These are phyloP conservation scores for Cladopsammia gracilis DNA, from an alignment of 64 coral and sea anemone species.

Conservation along the genomic window DNA sequence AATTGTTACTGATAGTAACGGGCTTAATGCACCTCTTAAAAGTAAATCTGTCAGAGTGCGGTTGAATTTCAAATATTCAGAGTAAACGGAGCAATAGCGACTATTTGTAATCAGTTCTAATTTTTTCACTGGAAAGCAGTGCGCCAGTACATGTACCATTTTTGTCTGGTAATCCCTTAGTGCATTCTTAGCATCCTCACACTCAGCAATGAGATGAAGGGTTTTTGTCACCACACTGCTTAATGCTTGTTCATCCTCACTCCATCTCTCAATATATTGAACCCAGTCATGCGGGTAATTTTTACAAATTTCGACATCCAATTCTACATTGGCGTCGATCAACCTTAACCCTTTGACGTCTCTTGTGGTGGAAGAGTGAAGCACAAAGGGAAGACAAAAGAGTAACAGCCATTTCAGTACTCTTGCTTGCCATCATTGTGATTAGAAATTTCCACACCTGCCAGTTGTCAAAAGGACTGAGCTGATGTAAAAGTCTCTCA, in stretches of 20 bases:
- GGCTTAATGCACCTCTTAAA: background rate
- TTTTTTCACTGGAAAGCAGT: background rate
- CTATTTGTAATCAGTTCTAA: background rate
- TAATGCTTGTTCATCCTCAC: background rate
- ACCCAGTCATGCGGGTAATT: background rate
- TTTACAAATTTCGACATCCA: background rate
- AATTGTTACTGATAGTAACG: background rate
- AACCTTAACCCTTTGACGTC: background rate
- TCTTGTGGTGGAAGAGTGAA: background rate
- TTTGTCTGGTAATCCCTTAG: slow-evolving; percentile 5
- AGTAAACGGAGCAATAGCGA: background rate
- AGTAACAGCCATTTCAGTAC: background rate
- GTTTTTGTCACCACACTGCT: background rate
- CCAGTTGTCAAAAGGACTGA: background rate
- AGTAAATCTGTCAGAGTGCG: background rate
- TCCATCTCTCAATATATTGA: background rate
- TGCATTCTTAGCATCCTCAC: background rate
- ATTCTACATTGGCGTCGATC: background rate
- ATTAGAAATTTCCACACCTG: slow-evolving; percentile 25
- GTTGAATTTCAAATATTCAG: slow-evolving; percentile 6
- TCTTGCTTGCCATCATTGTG: background rate
- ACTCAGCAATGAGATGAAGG: background rate
- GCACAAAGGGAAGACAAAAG: background rate
- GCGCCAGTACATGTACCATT: background rate
- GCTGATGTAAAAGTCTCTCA: background rate